Evolutionary conservation across 2,888 invertebrate genomes (phyloP).

Genomic region (Thera britannica): DNA sequence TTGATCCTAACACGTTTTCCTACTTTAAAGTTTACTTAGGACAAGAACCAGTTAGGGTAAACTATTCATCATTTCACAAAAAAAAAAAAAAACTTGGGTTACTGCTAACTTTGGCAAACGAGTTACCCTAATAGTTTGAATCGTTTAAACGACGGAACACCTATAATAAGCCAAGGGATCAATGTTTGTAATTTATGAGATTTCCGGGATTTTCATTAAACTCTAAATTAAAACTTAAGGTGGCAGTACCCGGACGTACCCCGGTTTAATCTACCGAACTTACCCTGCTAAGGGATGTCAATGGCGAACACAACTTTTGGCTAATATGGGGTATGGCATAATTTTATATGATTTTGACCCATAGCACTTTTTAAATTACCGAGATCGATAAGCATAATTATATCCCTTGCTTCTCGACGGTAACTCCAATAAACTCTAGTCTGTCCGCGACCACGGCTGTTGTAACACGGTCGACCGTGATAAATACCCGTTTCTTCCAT

Average conservation of each 20-base stretch:
- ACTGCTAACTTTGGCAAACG: background rate
- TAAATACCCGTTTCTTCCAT: too few relatives aligned
- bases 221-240: slow-evolving; percentile 30
- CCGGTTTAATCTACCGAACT: slow-evolving; percentile 5
- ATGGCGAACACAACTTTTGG: background rate
- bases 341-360: background rate
- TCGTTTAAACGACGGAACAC: slow-evolving; percentile 49
- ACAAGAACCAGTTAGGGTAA: too few relatives aligned
- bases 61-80: too few relatives aligned
- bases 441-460: too few relatives aligned
- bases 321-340: background rate
- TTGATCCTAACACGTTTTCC: too few relatives aligned
- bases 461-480: too few relatives aligned
- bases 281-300: slow-evolving; percentile 5
- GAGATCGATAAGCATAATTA: too few relatives aligned
- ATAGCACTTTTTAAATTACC: too few relatives aligned
- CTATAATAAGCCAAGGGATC: slow-evolving; percentile 53
- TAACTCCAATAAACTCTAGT: too few relatives aligned
- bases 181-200: slow-evolving; percentile 54
- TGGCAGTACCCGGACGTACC: slow-evolving; percentile 1
- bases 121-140: slow-evolving; percentile 17
- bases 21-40: too few relatives aligned
- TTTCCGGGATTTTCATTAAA: slow-evolving; percentile 56
- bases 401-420: too few relatives aligned
- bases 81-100: too few relatives aligned